Conservation (phyloP, 2,797 vertebrate genomes). For the Cirrhinus molitorella region DNA sequence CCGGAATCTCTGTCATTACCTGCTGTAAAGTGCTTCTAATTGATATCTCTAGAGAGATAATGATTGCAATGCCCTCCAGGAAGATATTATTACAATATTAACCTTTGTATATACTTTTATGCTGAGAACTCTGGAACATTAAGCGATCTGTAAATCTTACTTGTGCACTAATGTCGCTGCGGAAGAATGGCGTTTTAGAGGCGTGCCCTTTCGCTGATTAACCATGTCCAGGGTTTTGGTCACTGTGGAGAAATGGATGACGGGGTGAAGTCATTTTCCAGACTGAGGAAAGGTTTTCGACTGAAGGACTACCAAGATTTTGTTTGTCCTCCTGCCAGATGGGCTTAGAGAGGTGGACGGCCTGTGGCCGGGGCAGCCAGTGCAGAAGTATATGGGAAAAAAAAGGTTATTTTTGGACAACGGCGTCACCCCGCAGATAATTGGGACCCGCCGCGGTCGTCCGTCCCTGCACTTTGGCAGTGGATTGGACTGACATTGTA, state of each 20-base stretch:
- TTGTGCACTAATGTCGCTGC: constrained; percentile 84
- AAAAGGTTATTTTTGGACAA: constrained; percentile 73
- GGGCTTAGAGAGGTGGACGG: constrained; percentile 46
- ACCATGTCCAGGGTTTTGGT: constrained; percentile 82
- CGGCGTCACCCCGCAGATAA: constrained; percentile 66
- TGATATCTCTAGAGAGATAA: constrained; percentile 90
- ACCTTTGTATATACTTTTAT: constrained; percentile 93
- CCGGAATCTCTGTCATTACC: constrained; percentile 88
- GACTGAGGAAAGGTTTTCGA: constrained; percentile 62
- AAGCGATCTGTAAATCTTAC: constrained; percentile 89
- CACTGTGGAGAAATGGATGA: constrained; percentile 79
- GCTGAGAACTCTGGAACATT: constrained; percentile 86
- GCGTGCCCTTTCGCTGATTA: constrained; percentile 86
- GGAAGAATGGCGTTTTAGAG: constrained; percentile 84
- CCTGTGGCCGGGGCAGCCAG: constrained; percentile 26
- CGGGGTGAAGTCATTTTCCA: constrained; percentile 74
- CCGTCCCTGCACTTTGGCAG: constrained; percentile 60
- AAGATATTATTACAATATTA: constrained; percentile 91
- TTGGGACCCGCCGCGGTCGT: constrained; percentile 61
- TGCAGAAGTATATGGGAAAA: constrained; percentile 38
- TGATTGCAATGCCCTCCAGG: constrained; percentile 90
- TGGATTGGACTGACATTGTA: constrained; percentile 62
- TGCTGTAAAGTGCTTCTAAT: constrained; percentile 90
- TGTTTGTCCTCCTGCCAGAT: constrained; percentile 36
- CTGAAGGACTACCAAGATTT: constrained; percentile 49